Base-by-base conservation (phyloP, 2,888 invertebrate genomes). In the Glyphotaelius pellucidus region DNA sequence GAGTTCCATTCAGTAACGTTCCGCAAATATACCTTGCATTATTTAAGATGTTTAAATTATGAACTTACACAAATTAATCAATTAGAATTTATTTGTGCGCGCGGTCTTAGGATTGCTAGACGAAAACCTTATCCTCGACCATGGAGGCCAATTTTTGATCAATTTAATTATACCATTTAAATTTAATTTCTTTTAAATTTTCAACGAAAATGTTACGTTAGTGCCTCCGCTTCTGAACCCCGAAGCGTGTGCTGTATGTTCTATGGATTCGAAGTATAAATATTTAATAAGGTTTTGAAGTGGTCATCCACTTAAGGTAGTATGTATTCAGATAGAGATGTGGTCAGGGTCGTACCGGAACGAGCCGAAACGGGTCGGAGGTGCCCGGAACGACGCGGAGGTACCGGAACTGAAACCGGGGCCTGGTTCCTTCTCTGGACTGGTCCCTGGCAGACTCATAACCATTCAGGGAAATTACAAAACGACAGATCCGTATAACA, bases 401-500 rank as follows among this genome's bases (percentile, higher is more conserved):
- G 67, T 67, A 67, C n/a, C n/a, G 25, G 25, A 52, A 19, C 5
- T 90, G 91, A 90, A 83, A 90, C 90, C 38, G 80, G n/a, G 80
- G 30, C n/a, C 67, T 25, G 67, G 67, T 67, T 67, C 25, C 67
- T 67, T 9, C 52, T 19, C 52, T 19, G 52, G 52, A 52, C 67
- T 5, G 67, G 67, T 7, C 90, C 87, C 79, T 80, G 81, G 90
- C 90, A 90, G 67, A 90, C 90, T 93, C 92, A 93, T 93, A 93
- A 93, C 93, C 93, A 92, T 93, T 92, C 92, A 90, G 91, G 93
- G 91, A 93, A 92, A 93, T 92, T 93, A 93, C 92, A 92, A 93
- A 93, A 93, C 93, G 92, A 93, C 93, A 93, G 92, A 93, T 93
- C 93, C 93, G 92, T 93, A 93, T 93, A 93, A 90, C 92, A 92